Evolutionary conservation across 2,888 invertebrate genomes (phyloP).

Genomic region (Rhaphigaster nebulosa): DNA sequence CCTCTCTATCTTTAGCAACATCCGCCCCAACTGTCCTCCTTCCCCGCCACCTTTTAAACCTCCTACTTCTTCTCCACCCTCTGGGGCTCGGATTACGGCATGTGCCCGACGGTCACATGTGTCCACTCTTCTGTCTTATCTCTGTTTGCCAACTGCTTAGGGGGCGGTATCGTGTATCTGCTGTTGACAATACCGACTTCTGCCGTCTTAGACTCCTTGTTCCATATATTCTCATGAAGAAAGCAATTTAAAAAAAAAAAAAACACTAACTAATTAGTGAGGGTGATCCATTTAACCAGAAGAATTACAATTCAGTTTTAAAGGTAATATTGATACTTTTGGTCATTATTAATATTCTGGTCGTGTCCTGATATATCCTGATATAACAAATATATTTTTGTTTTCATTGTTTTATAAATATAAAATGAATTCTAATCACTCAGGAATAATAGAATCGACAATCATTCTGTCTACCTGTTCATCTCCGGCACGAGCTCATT

Average conservation of each 20-base stretch:
- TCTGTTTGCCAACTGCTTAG: constrained; percentile 55
- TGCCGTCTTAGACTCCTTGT: not conserved
- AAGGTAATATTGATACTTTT: too few relatives aligned
- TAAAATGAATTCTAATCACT: too few relatives aligned
- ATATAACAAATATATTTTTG: too few relatives aligned
- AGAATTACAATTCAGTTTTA: not conserved
- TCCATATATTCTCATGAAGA: not conserved
- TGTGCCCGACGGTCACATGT: constrained; percentile 52
- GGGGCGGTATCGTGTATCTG: constrained; percentile 23
- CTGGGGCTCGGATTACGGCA: not conserved
- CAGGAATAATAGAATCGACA: too few relatives aligned
- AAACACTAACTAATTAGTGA: not conserved
- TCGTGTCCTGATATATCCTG: too few relatives aligned
- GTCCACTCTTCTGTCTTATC: constrained; percentile 47
- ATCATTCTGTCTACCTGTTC: too few relatives aligned
- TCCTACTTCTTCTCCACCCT: not conserved
- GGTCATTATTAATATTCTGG: too few relatives aligned
- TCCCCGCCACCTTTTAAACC: constrained; percentile 47
- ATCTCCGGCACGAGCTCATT: too few relatives aligned
- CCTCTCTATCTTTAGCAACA: constrained; percentile 59
- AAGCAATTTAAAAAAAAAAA: not conserved
- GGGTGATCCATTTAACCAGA: not conserved
- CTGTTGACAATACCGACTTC: not conserved
- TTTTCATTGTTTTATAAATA: too few relatives aligned
- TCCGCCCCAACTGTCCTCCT: constrained; percentile 56